Conservation (phyloP, 2,888 invertebrate genomes). For the Ennomos fuscantarius region DNA sequence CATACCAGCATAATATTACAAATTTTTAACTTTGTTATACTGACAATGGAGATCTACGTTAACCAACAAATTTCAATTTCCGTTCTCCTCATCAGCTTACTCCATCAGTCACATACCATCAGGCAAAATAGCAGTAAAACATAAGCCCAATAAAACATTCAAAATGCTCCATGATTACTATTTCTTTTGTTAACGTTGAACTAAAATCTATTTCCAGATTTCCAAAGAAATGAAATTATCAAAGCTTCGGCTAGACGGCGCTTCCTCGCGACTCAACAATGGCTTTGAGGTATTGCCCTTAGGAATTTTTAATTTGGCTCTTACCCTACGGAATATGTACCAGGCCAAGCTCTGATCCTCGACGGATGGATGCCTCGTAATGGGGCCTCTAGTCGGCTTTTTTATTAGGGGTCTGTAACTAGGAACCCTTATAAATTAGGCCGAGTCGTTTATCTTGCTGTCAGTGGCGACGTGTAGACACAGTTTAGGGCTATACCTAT, state of each 20-base stretch:
- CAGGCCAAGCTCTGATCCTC: constrained; percentile 12
- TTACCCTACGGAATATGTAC: constrained; percentile 19
- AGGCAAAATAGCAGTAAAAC: too few relatives aligned
- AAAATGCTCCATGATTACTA: neutral
- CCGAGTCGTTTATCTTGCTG: constrained; percentile 36
- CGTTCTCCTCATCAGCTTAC: too few relatives aligned
- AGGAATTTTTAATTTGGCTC: constrained; percentile 41
- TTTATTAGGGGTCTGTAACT: constrained; percentile 41
- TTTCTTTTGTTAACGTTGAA: constrained; percentile 1
- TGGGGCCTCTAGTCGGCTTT: constrained; percentile 32
- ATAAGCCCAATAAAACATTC: too few relatives aligned
- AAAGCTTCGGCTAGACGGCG: constrained; percentile 14
- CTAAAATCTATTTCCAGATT: constrained; percentile 4
- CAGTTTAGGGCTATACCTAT: constrained; percentile 13
- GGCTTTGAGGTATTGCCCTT: constrained; percentile 27
- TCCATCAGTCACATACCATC: too few relatives aligned
- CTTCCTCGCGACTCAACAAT: constrained; percentile 24
- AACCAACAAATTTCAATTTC: too few relatives aligned
- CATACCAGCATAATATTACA: too few relatives aligned
- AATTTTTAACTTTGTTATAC: too few relatives aligned
- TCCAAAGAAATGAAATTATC: constrained; percentile 18
- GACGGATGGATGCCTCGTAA: constrained; percentile 27
- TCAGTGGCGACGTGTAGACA: constrained; percentile 28
- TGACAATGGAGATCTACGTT: too few relatives aligned
- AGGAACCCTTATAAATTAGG: constrained; percentile 39